Base-by-base conservation (phyloP, 2,113 vertebrate genomes). In the Lophochroa leadbeateri region DNA sequence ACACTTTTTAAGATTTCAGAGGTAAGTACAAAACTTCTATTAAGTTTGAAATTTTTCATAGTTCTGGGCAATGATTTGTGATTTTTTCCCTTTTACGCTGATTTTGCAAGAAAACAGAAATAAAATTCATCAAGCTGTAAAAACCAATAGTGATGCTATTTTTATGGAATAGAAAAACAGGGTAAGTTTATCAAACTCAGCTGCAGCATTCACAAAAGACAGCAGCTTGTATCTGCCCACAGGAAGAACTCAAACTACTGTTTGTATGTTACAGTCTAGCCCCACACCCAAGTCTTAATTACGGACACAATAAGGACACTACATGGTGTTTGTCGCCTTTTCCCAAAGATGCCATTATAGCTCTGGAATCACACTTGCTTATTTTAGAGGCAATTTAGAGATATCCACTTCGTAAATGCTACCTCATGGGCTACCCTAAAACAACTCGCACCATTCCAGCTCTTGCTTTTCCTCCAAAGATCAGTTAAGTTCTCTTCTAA, bases 101-200 rank as follows among this genome's bases (percentile, higher is more conserved):
- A 91, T 91, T 88, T 90, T 88, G 58, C 88, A 90, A 60, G 39
- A 78, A 82, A 83, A 69, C 27, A 77, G 78, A 92, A 92, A 78
- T 70, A 94, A 92, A 93, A 92, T 77, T 77, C 49, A 88, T 83
- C 76, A 83, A 91, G 76, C 91, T 82, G 72, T 88, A 94, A 83
- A 96, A 96, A 88, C 81, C 92, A 84, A 91, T 92, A 95, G 65
- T 10, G 90, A 88, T 90, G 78, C 68, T 89, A 85, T 89, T 81
- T 70, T 80, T 50, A 55, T 24, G n/a, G 52, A 92, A 89, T 8
- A 76, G 86, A 58, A 86, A 95, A 94, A 35, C 58, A 74, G 70
- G 58, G 58, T 46, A 80, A 80, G n/a, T 71, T 92, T 72, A 68
- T 89, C 80, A 82, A 82, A 57, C 50, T 71, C 31, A 68, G 71